These are phyloP conservation scores for Petrocephalus sullivani DNA, from an alignment of 2,797 vertebrate species.

Conservation along the genomic window DNA sequence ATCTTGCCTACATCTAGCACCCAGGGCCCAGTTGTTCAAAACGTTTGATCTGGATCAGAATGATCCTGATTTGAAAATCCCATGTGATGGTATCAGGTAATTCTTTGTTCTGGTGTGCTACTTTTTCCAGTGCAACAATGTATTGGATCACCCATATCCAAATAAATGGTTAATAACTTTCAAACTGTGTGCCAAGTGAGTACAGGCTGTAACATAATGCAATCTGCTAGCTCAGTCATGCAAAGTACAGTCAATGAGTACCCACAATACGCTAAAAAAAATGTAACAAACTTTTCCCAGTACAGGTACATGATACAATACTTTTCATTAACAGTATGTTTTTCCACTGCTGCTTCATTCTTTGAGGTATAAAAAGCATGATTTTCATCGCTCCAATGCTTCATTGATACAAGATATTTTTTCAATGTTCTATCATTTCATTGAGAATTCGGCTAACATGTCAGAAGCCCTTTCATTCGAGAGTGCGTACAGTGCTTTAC, in stretches of 20 bases:
- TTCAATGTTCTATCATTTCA: neutral
- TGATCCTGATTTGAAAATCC: too few relatives aligned
- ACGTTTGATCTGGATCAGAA: too few relatives aligned
- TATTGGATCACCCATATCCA: neutral
- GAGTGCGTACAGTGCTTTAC: neutral
- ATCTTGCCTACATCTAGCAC: too few relatives aligned
- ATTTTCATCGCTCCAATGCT: neutral
- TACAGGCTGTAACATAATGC: neutral
- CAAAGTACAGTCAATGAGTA: neutral
- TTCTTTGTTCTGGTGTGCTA: too few relatives aligned
- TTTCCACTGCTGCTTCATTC: neutral
- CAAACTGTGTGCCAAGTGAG: neutral
- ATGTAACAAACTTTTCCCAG: neutral
- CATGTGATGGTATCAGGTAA: too few relatives aligned
- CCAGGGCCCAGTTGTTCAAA: too few relatives aligned
- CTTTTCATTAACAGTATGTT: neutral
- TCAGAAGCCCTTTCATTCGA: neutral
- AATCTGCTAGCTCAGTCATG: neutral
- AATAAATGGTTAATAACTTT: neutral
- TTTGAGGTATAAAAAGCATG: neutral
- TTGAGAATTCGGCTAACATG: neutral
- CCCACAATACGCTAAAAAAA: neutral
- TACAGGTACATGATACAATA: neutral
- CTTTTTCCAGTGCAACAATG: too few relatives aligned
- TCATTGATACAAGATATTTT: neutral